phyloP scores from a whole-genome alignment of 2,888 invertebrate genomes.

The Griposia aprilina region DNA sequence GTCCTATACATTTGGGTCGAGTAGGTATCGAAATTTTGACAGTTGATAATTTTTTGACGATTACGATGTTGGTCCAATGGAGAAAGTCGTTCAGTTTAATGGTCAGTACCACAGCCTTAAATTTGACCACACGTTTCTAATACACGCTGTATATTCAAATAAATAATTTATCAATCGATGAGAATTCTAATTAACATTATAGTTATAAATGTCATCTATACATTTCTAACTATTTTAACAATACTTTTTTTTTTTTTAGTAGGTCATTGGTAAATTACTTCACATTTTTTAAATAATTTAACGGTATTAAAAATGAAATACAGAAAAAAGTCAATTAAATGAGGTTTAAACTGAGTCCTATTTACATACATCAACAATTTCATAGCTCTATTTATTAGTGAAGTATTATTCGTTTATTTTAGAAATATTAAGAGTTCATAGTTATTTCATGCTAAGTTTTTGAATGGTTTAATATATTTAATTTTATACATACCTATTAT shows the following conservation, averaged over 20 bases:
- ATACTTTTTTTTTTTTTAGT: background rate
- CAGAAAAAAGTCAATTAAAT: background rate
- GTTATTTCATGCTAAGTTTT: background rate
- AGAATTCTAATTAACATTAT: background rate
- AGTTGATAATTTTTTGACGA: too few species aligned
- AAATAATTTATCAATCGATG: background rate
- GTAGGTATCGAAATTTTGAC: too few species aligned
- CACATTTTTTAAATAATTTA: background rate
- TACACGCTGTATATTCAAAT: too few species aligned
- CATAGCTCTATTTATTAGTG: background rate
- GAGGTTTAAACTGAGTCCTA: background rate
- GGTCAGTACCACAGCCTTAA: too few species aligned
- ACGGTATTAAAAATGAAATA: background rate
- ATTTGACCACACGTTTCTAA: too few species aligned
- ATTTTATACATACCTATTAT: slow-evolving; percentile 1
- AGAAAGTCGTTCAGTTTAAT: too few species aligned
- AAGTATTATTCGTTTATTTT: background rate
- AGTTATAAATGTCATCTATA: background rate
- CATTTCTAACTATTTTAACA: background rate
- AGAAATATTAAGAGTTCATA: background rate
- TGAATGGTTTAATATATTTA: background rate
- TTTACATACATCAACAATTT: background rate
- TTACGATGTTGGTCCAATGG: too few species aligned
- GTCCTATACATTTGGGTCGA: too few species aligned
- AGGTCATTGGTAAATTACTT: background rate